phyloP scores from a whole-genome alignment of 1,140 invertebrate genomes.

The Drosophila ercepeae region DNA sequence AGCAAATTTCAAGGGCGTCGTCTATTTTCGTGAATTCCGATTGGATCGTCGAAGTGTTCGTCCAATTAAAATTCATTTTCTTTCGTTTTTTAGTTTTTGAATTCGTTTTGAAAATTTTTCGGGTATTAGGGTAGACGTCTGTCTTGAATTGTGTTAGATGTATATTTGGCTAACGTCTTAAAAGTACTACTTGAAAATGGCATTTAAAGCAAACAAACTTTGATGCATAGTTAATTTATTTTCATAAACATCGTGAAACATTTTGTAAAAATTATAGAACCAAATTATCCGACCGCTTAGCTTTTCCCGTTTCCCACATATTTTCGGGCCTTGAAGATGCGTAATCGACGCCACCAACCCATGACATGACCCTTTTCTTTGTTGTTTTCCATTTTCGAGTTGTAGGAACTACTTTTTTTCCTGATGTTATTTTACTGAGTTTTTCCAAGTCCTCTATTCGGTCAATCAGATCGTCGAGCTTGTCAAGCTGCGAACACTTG shows the following conservation, averaged over 20 bases:
- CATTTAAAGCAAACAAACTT: neutral
- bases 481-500: neutral
- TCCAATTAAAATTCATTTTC: neutral
- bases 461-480: constrained; percentile 3
- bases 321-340: neutral
- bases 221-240: neutral
- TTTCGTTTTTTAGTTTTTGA: neutral
- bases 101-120: neutral
- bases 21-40: constrained; percentile 48
- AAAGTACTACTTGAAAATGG: neutral
- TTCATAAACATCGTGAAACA: no score
- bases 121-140: neutral
- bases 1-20: constrained; percentile 40
- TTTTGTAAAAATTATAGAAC: no score
- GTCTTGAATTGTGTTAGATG: neutral
- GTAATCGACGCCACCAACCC: neutral
- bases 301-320: neutral
- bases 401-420: neutral
- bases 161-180: no score
- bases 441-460: constrained; percentile 2
- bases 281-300: no score
- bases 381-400: neutral
- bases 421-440: neutral
- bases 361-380: neutral
- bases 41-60: neutral